Percentiles rank a stretch among this genome's conserved stretches.
Evolutionary conservation across 2,888 invertebrate genomes (phyloP).

Genomic region (Leucophenga montana): DNA sequence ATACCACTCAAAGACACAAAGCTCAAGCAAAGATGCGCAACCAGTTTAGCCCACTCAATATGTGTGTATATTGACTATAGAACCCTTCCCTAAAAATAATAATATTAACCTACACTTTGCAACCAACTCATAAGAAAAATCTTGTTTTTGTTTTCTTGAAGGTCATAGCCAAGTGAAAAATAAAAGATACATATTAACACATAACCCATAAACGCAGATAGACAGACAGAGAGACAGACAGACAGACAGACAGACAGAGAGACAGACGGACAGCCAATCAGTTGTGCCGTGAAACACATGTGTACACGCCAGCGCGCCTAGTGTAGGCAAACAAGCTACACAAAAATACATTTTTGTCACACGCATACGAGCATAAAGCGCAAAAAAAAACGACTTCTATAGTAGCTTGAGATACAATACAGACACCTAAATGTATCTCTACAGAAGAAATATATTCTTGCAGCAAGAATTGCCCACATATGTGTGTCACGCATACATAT

Average conservation of each 20-base stretch:
- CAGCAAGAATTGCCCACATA: conserved; percentile 64
- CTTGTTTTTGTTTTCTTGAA: conserved; percentile 39
- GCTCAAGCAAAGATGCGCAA: no score
- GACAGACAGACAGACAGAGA: neutral
- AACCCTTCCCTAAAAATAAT: conserved; percentile 4
- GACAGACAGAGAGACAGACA: neutral
- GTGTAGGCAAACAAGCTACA: neutral
- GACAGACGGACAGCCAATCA: neutral
- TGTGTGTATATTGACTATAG: neutral
- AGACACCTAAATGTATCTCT: conserved; percentile 7
- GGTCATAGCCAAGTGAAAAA: conserved; percentile 42
- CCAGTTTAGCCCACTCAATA: neutral
- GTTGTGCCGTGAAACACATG: neutral
- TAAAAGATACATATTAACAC: conserved; percentile 57
- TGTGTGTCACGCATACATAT: conserved; percentile 57
- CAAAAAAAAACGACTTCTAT: conserved; percentile 13
- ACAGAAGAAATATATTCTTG: neutral
- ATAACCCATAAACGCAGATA: conserved; percentile 62
- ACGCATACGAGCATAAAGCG: conserved; percentile 20
- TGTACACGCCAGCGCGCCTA: neutral
- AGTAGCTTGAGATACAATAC: conserved; percentile 38
- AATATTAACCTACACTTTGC: neutral
- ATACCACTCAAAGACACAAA: no score
- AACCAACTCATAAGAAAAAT: conserved; percentile 16
- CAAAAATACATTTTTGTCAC: conserved; percentile 18